Evolutionary conservation across 2,888 invertebrate species (phyloP).

Genomic region (Acleris holmiana): DNA sequence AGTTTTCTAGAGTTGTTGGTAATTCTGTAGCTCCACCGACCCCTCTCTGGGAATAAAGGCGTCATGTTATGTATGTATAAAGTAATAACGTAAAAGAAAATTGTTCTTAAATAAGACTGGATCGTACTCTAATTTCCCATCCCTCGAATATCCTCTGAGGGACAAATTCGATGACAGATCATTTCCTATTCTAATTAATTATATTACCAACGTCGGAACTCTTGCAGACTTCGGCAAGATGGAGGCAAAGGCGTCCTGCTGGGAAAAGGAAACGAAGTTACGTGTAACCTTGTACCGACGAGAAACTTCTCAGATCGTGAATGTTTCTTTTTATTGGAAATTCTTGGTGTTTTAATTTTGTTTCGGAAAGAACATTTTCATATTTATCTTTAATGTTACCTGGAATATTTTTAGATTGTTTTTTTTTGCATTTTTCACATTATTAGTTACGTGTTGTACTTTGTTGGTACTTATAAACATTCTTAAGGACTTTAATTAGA

Average conservation of each 20-base stretch:
- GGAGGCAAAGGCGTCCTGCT: not conserved
- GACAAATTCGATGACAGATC: constrained; percentile 24
- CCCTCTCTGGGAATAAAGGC: too few relatives aligned
- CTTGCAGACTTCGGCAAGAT: constrained; percentile 1
- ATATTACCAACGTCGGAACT: constrained; percentile 13
- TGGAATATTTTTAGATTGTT: too few relatives aligned
- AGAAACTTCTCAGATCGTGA: not conserved
- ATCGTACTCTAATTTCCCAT: constrained; percentile 4
- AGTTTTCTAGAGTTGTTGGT: too few relatives aligned
- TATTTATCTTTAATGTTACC: too few relatives aligned
- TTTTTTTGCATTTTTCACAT: too few relatives aligned
- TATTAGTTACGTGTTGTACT: constrained; percentile 1
- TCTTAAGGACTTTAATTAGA: too few relatives aligned
- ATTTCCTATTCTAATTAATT: constrained; percentile 26
- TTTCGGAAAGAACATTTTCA: too few relatives aligned
- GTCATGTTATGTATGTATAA: too few relatives aligned
- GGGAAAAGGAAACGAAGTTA: constrained; percentile 4
- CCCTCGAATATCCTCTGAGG: constrained; percentile 13
- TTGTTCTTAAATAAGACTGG: not conserved
- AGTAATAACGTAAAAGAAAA: too few relatives aligned
- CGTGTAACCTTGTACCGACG: not conserved
- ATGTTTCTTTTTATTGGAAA: not conserved
- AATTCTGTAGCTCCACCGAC: too few relatives aligned
- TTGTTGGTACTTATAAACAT: too few relatives aligned
- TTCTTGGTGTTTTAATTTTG: too few relatives aligned